These are phyloP conservation scores for Ochotona curzoniae DNA, from an alignment of 2,113 vertebrate species.

Conservation along the genomic window DNA sequence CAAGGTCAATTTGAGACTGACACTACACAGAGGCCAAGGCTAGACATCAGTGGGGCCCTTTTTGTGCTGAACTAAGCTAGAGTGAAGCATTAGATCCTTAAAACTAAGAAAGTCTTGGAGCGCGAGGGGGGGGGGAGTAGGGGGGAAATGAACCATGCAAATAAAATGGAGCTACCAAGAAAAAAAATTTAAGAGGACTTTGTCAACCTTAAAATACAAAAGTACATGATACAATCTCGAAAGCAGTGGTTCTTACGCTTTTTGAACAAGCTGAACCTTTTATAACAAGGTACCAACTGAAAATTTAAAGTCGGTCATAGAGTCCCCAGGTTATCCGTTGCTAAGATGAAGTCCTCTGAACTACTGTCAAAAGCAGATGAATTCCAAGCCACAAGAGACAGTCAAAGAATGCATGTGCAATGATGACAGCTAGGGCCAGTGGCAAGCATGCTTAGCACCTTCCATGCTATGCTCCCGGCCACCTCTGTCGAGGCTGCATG, in stretches of 20 bases:
- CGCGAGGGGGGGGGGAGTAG: no score
- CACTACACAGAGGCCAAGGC: not conserved
- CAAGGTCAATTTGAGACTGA: not conserved
- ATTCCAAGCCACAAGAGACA: not conserved
- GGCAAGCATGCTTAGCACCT: not conserved
- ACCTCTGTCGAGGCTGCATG: not conserved
- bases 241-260: not conserved
- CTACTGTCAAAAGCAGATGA: not conserved
- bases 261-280: not conserved
- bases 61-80: not conserved
- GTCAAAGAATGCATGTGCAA: rapidly evolving
- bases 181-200: not conserved
- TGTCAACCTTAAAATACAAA: not conserved
- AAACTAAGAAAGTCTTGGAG: not conserved
- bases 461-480: not conserved
- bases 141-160: not conserved
- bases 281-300: not conserved
- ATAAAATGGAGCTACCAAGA: not conserved
- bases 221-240: not conserved
- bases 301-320: not conserved
- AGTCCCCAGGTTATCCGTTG: not conserved
- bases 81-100: not conserved
- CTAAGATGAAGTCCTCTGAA: not conserved
- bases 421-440: not conserved
- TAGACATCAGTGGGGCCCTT: rapidly evolving